These are phyloP conservation scores for Agrenia bidenticulata DNA, from an alignment of 2,888 invertebrate genomes.

Conservation along the genomic window DNA sequence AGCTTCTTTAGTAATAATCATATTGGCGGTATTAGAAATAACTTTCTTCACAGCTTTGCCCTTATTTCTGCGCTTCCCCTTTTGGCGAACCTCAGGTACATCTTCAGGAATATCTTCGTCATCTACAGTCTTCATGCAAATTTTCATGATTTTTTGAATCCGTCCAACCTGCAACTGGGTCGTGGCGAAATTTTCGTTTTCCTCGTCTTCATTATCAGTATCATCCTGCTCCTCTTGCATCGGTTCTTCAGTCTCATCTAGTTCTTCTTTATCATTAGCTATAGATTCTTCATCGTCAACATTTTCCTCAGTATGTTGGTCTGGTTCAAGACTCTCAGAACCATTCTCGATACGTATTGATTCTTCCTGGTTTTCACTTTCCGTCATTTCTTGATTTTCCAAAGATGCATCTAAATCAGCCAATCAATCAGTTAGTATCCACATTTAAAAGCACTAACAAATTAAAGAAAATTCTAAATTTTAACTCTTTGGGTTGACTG, in stretches of 20 bases:
- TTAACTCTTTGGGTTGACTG: too few species aligned
- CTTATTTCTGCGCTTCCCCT: neutral
- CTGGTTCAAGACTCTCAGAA: too few species aligned
- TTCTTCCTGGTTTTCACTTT: too few species aligned
- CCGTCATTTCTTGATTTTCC: too few species aligned
- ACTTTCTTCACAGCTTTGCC: constrained; percentile 12
- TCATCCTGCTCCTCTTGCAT: constrained; percentile 5
- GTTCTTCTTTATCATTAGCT: neutral
- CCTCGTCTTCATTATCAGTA: constrained; percentile 17
- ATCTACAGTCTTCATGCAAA: constrained; percentile 19
- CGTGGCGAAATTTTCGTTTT: constrained; percentile 7
- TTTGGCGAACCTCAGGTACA: neutral
- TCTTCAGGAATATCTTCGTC: constrained; percentile 6
- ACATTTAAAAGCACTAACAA: too few species aligned
- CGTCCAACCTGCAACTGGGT: constrained; percentile 14
- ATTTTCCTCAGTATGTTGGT: neutral
- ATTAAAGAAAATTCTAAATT: too few species aligned
- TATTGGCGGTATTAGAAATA: neutral
- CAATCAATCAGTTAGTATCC: too few species aligned
- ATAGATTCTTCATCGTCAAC: neutral
- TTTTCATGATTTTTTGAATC: constrained; percentile 26
- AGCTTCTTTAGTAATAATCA: constrained; percentile 26
- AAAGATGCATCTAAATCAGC: too few species aligned
- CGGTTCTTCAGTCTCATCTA: neutral
- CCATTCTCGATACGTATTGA: too few species aligned